A percentile compares a stretch with the other conserved stretches of the same genome.
Conservation (phyloP, 2,888 invertebrate species). For the Neuroscelio doddi region DNA sequence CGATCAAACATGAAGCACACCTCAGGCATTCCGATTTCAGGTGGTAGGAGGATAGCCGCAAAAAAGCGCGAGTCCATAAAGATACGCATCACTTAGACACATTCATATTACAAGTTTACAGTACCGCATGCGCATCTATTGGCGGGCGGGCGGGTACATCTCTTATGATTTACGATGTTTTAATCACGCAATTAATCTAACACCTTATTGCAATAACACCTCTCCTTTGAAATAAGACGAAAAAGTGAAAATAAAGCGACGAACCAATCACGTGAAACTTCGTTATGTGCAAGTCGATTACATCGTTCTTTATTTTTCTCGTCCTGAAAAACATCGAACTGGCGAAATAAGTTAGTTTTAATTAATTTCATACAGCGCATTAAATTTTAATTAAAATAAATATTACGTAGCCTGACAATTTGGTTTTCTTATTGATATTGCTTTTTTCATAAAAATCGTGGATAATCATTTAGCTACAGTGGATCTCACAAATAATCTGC, state of each 20-base stretch:
- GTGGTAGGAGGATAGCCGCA: slow-evolving; percentile 33
- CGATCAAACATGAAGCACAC: slow-evolving; percentile 41
- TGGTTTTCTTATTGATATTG: too few relatives aligned
- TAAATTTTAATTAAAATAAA: too few relatives aligned
- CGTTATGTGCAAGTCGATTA: too few relatives aligned
- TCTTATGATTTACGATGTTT: slow-evolving; percentile 69
- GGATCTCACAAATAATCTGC: too few relatives aligned
- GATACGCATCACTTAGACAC: slow-evolving; percentile 55
- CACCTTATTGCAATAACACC: slow-evolving; percentile 72
- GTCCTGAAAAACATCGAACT: too few relatives aligned
- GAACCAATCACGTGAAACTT: slow-evolving; percentile 18
- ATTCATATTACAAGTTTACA: slow-evolving; percentile 40
- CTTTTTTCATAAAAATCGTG: too few relatives aligned
- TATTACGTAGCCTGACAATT: too few relatives aligned
- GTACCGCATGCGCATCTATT: slow-evolving; percentile 25
- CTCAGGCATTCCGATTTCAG: slow-evolving; percentile 41
- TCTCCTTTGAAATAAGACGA: slow-evolving; percentile 52
- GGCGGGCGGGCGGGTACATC: slow-evolving; percentile 52
- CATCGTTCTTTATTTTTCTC: too few relatives aligned
- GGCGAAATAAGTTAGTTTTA: too few relatives aligned
- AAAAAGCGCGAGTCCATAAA: slow-evolving; percentile 56
- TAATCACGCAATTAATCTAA: slow-evolving; percentile 72
- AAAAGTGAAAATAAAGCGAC: slow-evolving; percentile 13
- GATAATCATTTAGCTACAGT: too few relatives aligned
- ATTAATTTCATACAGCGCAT: too few relatives aligned